phyloP scores from a whole-genome alignment of 2,113 vertebrate species.

The Brachypteracias leptosomus region DNA sequence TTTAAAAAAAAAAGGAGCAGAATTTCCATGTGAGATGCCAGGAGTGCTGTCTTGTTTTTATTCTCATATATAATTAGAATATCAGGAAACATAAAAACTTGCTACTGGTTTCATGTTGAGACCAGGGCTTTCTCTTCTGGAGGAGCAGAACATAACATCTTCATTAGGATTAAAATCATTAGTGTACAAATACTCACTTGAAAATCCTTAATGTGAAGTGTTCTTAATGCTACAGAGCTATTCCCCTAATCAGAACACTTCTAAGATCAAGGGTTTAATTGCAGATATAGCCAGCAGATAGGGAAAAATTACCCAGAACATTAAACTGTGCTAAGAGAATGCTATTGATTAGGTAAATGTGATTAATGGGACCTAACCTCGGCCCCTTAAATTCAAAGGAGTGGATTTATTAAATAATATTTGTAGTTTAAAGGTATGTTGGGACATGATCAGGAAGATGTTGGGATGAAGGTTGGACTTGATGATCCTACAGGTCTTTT shows the following conservation, averaged over 20 bases:
- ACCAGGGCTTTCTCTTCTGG: neutral
- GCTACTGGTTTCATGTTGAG: neutral
- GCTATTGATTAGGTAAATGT: neutral
- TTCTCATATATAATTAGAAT: slow-evolving; percentile 50
- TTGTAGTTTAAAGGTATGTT: neutral
- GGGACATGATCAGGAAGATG: too few relatives aligned
- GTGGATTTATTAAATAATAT: neutral
- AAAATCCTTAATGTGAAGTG: neutral
- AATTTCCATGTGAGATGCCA: slow-evolving; percentile 39
- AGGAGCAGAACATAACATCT: neutral
- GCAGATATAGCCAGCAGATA: neutral
- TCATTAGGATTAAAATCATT: neutral
- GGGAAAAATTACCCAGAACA: neutral
- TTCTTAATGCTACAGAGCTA: neutral
- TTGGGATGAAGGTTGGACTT: too few relatives aligned
- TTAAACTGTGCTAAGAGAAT: neutral
- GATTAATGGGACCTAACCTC: neutral
- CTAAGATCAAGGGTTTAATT: neutral
- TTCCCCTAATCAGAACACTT: neutral
- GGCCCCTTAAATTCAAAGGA: neutral
- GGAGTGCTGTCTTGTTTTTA: neutral
- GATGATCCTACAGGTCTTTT: too few relatives aligned
- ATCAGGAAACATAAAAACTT: slow-evolving; percentile 8
- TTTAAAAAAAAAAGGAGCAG: neutral
- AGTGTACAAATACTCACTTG: neutral